These are phyloP conservation scores for Nomada lathburiana DNA, from an alignment of 2,888 invertebrate genomes.

Conservation along the genomic window DNA sequence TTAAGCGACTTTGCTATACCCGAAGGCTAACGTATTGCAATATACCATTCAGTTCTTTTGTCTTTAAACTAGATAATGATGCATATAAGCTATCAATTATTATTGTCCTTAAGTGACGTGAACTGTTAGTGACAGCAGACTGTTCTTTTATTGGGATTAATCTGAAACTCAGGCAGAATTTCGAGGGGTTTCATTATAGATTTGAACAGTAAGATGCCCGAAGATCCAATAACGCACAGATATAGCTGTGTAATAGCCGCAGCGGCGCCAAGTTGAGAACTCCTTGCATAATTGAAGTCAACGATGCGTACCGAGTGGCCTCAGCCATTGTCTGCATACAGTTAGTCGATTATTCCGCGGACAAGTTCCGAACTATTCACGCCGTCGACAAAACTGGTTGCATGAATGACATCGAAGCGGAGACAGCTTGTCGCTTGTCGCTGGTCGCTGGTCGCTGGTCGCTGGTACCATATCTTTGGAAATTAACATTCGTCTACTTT, in stretches of 20 bases:
- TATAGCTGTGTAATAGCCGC: slow-evolving; percentile 40
- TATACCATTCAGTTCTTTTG: background rate
- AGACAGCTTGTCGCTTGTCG: slow-evolving; percentile 42
- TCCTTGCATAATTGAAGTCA: slow-evolving; percentile 81
- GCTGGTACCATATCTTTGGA: slow-evolving; percentile 14
- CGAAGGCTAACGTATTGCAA: background rate
- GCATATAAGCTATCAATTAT: too few relatives aligned
- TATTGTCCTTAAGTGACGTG: too few relatives aligned
- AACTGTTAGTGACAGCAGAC: too few relatives aligned
- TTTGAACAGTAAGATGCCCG: background rate
- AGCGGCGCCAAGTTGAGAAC: slow-evolving; percentile 77
- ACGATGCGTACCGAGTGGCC: slow-evolving; percentile 80
- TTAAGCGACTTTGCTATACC: background rate
- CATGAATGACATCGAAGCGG: slow-evolving; percentile 50
- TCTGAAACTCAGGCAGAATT: background rate
- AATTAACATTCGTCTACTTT: slow-evolving; percentile 12
- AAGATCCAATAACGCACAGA: slow-evolving; percentile 20
- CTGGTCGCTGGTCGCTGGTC: background rate
- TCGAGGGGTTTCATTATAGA: background rate
- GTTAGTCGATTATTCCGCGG: slow-evolving; percentile 77
- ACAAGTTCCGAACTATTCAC: slow-evolving; percentile 70
- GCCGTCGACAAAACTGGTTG: slow-evolving; percentile 60
- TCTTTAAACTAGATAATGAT: background rate
- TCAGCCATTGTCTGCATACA: slow-evolving; percentile 80
- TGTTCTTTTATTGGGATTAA: too few relatives aligned